These are phyloP conservation scores for Andrena hattorfiana DNA, from an alignment of 2,888 invertebrate species.

Conservation along the genomic window DNA sequence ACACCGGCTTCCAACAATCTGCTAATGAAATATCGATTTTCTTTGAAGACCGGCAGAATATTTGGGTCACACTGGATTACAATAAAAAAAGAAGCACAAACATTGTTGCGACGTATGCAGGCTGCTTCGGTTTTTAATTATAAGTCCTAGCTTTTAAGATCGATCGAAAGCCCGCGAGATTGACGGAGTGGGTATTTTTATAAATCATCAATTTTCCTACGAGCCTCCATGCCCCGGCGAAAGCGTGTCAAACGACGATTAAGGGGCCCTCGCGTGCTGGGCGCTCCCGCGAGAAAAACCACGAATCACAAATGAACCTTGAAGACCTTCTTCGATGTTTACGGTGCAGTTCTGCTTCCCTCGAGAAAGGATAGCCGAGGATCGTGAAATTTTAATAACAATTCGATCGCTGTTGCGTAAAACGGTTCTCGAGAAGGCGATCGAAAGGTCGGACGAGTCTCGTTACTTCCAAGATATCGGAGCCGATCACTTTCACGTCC, in stretches of 20 bases:
- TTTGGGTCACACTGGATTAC: background rate
- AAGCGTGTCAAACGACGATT: constrained; percentile 40
- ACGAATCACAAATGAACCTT: constrained; percentile 42
- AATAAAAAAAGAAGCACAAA: too few species aligned
- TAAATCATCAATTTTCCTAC: constrained; percentile 4
- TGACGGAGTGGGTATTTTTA: constrained; percentile 2
- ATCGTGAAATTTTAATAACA: constrained; percentile 38
- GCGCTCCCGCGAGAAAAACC: constrained; percentile 38
- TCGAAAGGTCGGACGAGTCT: background rate
- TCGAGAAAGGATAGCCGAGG: constrained; percentile 7
- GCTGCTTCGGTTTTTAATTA: background rate
- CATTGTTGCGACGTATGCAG: background rate
- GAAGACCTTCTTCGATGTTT: constrained; percentile 37
- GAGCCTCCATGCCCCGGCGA: background rate
- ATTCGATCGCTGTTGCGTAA: constrained; percentile 22
- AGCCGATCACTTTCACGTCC: background rate
- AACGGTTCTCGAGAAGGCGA: background rate
- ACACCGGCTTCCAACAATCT: background rate
- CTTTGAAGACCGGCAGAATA: background rate
- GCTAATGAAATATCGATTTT: constrained; percentile 9
- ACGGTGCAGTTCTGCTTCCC: constrained; percentile 2
- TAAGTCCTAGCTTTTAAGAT: background rate
- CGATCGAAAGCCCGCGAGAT: background rate
- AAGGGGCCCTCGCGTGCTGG: constrained; percentile 41
- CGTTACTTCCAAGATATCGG: background rate